These are phyloP conservation scores for Neosilurus hyrtlii DNA, from an alignment of 2,797 vertebrate species.

Conservation along the genomic window DNA sequence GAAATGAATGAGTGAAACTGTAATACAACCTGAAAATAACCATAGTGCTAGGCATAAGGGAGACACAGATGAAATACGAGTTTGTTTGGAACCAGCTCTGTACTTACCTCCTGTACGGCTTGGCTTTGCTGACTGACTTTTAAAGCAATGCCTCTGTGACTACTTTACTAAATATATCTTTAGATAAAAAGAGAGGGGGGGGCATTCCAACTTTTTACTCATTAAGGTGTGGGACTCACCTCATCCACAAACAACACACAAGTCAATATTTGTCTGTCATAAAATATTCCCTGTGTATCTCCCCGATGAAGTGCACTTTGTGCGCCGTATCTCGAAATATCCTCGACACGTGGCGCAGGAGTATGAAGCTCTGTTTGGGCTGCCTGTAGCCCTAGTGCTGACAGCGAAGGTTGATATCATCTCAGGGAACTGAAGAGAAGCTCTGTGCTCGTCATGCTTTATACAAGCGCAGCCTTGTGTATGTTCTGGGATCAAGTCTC, in stretches of 20 bases:
- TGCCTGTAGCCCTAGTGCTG: conserved; percentile 33
- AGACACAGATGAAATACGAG: conserved; percentile 15
- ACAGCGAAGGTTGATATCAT: conserved; percentile 45
- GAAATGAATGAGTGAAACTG: too few species aligned
- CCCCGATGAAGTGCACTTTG: conserved; percentile 38
- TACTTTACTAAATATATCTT: conserved; percentile 9
- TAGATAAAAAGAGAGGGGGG: background rate
- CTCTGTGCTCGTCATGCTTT: conserved; percentile 39
- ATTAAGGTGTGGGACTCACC: conserved; percentile 6
- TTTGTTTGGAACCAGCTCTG: background rate
- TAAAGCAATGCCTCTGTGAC: conserved; percentile 7
- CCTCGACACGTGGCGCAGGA: conserved; percentile 25
- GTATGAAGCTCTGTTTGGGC: conserved; percentile 25
- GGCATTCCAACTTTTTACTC: background rate
- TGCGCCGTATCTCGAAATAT: conserved; percentile 22
- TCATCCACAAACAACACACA: background rate
- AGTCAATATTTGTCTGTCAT: conserved; percentile 20
- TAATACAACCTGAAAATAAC: conserved; percentile 5
- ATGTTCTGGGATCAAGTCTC: conserved; percentile 23
- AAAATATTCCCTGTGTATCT: conserved; percentile 13
- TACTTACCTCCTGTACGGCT: conserved; percentile 11
- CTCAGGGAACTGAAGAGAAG: conserved; percentile 34
- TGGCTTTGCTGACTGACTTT: background rate
- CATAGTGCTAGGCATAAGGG: background rate
- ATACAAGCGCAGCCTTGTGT: conserved; percentile 34